Base-by-base conservation (phyloP, 2,113 vertebrate species). In the Aegithalos caudatus region DNA sequence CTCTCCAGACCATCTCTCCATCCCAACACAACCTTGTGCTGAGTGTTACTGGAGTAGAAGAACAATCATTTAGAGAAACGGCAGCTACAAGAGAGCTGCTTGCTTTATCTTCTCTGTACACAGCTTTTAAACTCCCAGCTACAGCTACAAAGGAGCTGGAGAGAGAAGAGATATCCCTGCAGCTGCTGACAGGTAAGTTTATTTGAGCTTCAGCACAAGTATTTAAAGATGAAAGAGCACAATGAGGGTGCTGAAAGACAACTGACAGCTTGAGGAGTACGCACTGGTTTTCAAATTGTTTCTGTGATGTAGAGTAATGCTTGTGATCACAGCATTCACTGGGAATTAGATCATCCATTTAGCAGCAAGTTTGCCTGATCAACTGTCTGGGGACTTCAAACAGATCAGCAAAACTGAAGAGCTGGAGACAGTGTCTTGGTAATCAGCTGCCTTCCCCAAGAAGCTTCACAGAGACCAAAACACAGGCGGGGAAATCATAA, bases 151-250 rank as follows among this genome's bases (percentile, higher is more conserved):
- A 89, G 88, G 71, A 94, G 61, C 66, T 58, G 33, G 31, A 86
- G 58, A 61, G 10, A 67, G 62, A 86, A 33, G 13, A 94, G 62
- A 61, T 35, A 40, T 58, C 48, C 81, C 82, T 37, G 0, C 51
- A 56, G 44, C 44, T 72, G 79, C 88, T 92, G 79, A 88, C 82
- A 93, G 85, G 88, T 74, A 58, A 74, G 78, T 84, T 84, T 67
- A 76, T 73, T n/a, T 50, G 69, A 90, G 73, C 56, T 85, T 51
- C 74, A 58, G 78, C 70, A 67, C 47, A 54, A 54, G 80, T 40
- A 56, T 67, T 94, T 85, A 40, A 38, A 81, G 81, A 90, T 90
- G 70, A 93, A 91, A 96, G 37, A 83, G 53, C 67, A 70, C n/a
- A 37, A 70, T 0, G 1, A 82, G 40, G 37, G 77, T 56, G 80